phyloP scores from a whole-genome alignment of 2,113 vertebrate species.

The Pongo pygmaeus region DNA sequence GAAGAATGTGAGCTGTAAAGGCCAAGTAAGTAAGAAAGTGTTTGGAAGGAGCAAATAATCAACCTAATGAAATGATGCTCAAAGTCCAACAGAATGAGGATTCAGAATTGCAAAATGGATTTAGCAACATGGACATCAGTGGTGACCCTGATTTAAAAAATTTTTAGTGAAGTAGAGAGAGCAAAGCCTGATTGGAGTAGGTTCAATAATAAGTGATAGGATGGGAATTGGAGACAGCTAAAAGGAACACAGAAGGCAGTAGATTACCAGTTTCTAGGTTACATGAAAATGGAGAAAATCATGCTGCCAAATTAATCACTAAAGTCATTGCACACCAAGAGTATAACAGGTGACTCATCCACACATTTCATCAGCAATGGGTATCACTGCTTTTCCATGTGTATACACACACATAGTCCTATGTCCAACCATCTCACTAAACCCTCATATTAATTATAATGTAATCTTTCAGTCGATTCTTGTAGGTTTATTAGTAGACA shows the following conservation, averaged over 20 bases:
- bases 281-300: not conserved
- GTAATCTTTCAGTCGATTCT: not conserved
- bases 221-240: not conserved
- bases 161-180: not conserved
- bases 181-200: not conserved
- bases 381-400: not conserved
- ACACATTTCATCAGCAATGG: not conserved
- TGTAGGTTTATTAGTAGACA: not conserved
- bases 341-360: not conserved
- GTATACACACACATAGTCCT: not conserved
- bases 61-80: not conserved
- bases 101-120: not conserved
- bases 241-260: not conserved
- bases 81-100: not conserved
- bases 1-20: not conserved
- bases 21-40: not conserved
- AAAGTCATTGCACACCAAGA: not conserved
- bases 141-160: not conserved
- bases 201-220: not conserved
- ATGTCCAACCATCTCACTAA: not conserved
- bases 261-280: not conserved
- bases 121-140: not conserved
- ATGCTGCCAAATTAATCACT: not conserved
- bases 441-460: not conserved
- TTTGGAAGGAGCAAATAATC: not conserved